phyloP scores from a whole-genome alignment of 2,888 invertebrate species.

The Ashinkailepas kermadecensis region DNA sequence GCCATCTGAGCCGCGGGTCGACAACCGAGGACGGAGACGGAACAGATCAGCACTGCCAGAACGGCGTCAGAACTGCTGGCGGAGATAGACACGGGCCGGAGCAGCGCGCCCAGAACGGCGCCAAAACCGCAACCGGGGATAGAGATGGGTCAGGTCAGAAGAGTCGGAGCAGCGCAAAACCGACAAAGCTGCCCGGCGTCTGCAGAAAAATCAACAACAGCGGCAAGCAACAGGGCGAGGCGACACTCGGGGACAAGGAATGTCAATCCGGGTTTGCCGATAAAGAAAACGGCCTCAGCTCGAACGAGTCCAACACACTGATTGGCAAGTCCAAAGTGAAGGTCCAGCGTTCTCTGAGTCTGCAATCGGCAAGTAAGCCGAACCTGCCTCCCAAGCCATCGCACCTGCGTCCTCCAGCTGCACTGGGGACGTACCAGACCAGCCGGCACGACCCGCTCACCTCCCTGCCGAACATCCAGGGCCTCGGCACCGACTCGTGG shows the following conservation, averaged over 20 bases:
- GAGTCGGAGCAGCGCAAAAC: neutral
- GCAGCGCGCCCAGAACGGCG: no score
- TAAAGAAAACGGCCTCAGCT: neutral
- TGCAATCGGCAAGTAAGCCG: neutral
- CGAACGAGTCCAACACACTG: neutral
- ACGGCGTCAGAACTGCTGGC: no score
- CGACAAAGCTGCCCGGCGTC: neutral
- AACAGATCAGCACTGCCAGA: no score
- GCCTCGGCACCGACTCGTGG: conserved; percentile 13
- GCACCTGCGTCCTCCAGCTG: neutral
- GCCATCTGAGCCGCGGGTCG: neutral
- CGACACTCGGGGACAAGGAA: no score
- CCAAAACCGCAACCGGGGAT: no score
- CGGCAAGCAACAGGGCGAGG: neutral
- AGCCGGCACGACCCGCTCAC: neutral
- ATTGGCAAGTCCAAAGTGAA: neutral
- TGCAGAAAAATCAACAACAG: neutral
- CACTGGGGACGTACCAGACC: neutral
- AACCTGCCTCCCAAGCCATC: neutral
- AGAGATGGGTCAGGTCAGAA: no score
- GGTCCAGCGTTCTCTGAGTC: conserved; percentile 1
- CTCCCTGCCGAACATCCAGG: conserved; percentile 8
- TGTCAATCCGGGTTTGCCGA: neutral
- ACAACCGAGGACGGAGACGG: neutral
- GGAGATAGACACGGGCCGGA: no score